Evolutionary conservation across 2,113 vertebrate genomes (phyloP), one percentile per base, ranked within the genome.

Genomic region (Sprattus sprattus): DNA sequence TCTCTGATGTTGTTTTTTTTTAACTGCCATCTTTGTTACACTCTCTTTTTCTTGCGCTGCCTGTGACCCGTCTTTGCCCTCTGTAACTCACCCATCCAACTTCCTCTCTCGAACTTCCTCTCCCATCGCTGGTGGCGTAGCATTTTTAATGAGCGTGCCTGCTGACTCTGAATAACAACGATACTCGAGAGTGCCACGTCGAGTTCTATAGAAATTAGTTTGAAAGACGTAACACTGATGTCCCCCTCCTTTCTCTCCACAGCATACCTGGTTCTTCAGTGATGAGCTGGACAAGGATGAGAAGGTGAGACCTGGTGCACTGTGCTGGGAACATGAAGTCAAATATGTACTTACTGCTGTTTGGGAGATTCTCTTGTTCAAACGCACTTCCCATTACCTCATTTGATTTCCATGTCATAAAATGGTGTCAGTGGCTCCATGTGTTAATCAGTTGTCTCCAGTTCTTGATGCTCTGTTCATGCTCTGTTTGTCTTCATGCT

Each of bases 211-310:
- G 71, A 78, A 78, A 32, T 39, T 28, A 78, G 10, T 78, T 32
- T 13, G 71, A 78, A 39, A 39, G 28, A 78, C 18, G 54, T 22
- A n/a, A n/a, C n/a, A 20, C 9, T 78, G 28, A 78, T 39, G 9
- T 39, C 28, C 16, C 71, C 3, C 25, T 71, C 71, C 5, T 10
- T 6, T 71, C 86, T 78, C 75, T 39, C 87, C 84, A 16, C 92
- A 96, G 95, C 86, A 90, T 80, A 89, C 90, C 91, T 99, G 98
- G 98, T 99, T 99, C 95, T 99, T 99, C 95, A 96, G 93, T 0
- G 95, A 97, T 0, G 95, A 94, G 0, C 93, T 96, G 60, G 96
- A 97, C 90, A 95, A 96, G 86, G 96, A 97, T 0, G 95, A 97
- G 54, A 95, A 96, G 94, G 98, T 99, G 94, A 78, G 71, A 39